phyloP scores from a whole-genome alignment of 2,888 invertebrate species.

The Pharmacophagus antenor region DNA sequence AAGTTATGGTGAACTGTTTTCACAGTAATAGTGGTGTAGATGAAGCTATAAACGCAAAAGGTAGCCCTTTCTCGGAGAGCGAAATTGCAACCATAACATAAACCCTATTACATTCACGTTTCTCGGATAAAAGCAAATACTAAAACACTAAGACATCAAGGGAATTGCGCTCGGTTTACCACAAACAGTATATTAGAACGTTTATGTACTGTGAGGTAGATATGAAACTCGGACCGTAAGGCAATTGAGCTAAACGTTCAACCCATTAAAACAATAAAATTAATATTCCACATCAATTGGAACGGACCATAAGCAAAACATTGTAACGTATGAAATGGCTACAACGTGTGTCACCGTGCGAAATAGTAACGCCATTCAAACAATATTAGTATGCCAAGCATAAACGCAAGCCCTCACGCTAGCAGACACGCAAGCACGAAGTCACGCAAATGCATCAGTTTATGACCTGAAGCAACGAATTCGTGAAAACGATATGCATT shows the following conservation, averaged over 20 bases:
- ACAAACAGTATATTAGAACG: background rate
- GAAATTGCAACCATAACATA: background rate
- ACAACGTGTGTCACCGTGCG: conserved; percentile 26
- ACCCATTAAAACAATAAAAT: conserved; percentile 25
- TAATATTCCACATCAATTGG: conserved; percentile 27
- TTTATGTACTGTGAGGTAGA: background rate
- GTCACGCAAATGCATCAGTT: conserved; percentile 29
- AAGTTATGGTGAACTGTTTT: background rate
- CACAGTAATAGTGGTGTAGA: background rate
- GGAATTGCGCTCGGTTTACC: background rate
- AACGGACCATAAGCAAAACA: conserved; percentile 10
- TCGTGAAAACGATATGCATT: conserved; percentile 25
- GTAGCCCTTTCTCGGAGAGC: background rate
- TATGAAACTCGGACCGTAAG: background rate
- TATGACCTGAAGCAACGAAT: conserved; percentile 20
- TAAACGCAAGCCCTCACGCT: conserved; percentile 19
- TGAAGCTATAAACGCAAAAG: background rate
- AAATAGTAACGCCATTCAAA: conserved; percentile 22
- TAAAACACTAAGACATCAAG: background rate
- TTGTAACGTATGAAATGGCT: conserved; percentile 25
- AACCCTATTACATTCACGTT: background rate
- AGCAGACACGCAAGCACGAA: conserved; percentile 23
- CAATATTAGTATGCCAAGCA: conserved; percentile 27
- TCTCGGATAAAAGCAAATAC: background rate
- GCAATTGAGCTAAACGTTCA: conserved; percentile 8